Evolutionary conservation across 2,113 vertebrate genomes (phyloP).

Genomic region (Recurvirostra avosetta): DNA sequence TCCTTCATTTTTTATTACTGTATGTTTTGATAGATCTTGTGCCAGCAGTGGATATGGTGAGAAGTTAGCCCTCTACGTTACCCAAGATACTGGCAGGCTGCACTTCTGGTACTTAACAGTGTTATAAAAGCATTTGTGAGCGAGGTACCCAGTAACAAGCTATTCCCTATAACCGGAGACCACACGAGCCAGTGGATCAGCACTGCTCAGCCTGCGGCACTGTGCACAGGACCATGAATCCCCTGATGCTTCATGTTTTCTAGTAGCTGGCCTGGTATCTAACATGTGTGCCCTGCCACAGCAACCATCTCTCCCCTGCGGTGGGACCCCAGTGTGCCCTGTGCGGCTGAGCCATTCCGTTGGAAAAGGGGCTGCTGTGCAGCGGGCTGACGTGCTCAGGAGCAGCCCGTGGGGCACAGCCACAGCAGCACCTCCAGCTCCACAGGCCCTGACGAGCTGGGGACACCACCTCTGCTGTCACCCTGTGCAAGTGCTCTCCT

Average conservation of each 20-base stretch:
- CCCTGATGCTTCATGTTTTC: not conserved
- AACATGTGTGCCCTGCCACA: fast-evolving
- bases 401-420: not conserved
- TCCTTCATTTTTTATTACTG: not conserved
- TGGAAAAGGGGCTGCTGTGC: not conserved
- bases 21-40: not conserved
- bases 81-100: not conserved
- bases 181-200: not conserved
- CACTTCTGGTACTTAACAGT: not conserved
- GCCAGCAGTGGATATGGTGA: not conserved
- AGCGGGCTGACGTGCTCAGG: fast-evolving
- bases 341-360: fast-evolving
- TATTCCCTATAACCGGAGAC: fast-evolving
- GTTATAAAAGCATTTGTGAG: not conserved
- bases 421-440: not conserved
- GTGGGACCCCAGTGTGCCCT: not conserved
- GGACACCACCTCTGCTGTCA: not conserved
- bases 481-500: not conserved
- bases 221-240: fast-evolving
- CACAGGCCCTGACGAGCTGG: fast-evolving
- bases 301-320: fast-evolving
- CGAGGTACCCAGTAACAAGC: not conserved
- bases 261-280: too few species aligned
- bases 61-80: not conserved
- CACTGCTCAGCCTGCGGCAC: not conserved